phyloP scores from a whole-genome alignment of 2,113 vertebrate genomes.

The Uria lomvia region DNA sequence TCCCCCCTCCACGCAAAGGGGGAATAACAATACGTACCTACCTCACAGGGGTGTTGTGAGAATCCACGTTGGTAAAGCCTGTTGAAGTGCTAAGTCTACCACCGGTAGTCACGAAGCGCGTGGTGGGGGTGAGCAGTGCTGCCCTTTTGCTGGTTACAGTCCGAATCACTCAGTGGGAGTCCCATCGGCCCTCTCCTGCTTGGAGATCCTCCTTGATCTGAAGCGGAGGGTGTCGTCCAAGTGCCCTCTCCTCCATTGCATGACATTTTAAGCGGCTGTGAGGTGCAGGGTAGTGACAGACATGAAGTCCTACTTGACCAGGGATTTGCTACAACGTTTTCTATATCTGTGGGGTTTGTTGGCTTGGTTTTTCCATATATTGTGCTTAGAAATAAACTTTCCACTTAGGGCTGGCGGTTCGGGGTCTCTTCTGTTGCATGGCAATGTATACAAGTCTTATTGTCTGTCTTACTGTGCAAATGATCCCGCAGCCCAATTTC shows the following conservation, averaged over 20 bases:
- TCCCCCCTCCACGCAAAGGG: conserved; percentile 36
- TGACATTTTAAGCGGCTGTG: conserved; percentile 53
- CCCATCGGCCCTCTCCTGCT: conserved; percentile 22
- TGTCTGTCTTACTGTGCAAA: conserved; percentile 66
- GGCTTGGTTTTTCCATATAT: conserved; percentile 68
- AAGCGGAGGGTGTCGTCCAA: conserved; percentile 1
- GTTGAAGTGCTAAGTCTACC: conserved; percentile 33
- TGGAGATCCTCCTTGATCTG: background rate
- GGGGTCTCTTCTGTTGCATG: conserved; percentile 67
- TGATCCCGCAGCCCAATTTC: conserved; percentile 51
- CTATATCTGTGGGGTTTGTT: conserved; percentile 67
- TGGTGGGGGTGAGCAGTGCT: conserved; percentile 47
- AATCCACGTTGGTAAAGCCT: conserved; percentile 41
- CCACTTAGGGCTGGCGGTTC: conserved; percentile 62
- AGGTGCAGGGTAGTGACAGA: conserved; percentile 63
- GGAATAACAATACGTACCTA: conserved; percentile 44
- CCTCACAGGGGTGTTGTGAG: conserved; percentile 38
- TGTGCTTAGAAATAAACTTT: conserved; percentile 69
- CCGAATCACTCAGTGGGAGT: conserved; percentile 8
- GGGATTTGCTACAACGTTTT: conserved; percentile 70
- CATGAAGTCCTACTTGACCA: conserved; percentile 64
- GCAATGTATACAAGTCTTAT: conserved; percentile 64
- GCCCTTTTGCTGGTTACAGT: conserved; percentile 45
- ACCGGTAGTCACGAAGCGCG: background rate
- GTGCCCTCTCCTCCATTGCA: conserved; percentile 62